Conservation (phyloP, 2,888 invertebrate species). For the Drosophila aldrichi region DNA sequence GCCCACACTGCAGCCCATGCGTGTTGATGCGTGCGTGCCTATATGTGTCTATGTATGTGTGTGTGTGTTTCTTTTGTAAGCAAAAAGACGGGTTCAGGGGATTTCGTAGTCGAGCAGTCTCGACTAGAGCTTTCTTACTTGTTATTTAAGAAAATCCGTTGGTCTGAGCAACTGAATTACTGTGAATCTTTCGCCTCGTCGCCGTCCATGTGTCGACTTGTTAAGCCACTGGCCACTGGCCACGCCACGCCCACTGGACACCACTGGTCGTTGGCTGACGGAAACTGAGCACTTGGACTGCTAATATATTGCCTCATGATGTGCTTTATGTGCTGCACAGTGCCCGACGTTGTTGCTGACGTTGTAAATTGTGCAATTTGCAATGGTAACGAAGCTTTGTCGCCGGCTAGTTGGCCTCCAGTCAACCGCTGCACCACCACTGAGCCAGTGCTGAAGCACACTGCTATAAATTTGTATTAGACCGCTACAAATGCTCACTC, state of each 20-base stretch:
- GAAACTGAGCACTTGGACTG: slow-evolving; percentile 65
- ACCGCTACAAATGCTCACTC: slow-evolving; percentile 47
- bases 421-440: slow-evolving; percentile 32
- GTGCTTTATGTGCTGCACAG: slow-evolving; percentile 59
- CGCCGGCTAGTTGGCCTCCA: slow-evolving; percentile 10
- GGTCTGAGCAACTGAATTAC: slow-evolving; percentile 4
- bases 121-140: too few species aligned
- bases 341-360: slow-evolving; percentile 28
- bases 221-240: slow-evolving; percentile 8
- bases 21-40: too few species aligned
- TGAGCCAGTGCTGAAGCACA: slow-evolving; percentile 46
- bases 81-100: too few species aligned
- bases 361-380: slow-evolving; percentile 55
- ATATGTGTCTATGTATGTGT: too few species aligned
- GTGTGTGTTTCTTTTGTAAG: too few species aligned
- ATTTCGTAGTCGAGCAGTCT: too few species aligned
- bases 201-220: slow-evolving; percentile 54
- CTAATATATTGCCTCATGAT: slow-evolving; percentile 67
- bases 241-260: slow-evolving; percentile 12
- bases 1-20: too few species aligned
- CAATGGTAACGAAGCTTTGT: slow-evolving; percentile 48
- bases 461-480: slow-evolving; percentile 58
- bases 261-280: slow-evolving; percentile 49
- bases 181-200: slow-evolving; percentile 8
- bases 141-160: slow-evolving; percentile 19